Evolutionary conservation across 1,140 invertebrate genomes (phyloP), one percentile per base, ranked within the genome.

Genomic region (Halesus radiatus): DNA sequence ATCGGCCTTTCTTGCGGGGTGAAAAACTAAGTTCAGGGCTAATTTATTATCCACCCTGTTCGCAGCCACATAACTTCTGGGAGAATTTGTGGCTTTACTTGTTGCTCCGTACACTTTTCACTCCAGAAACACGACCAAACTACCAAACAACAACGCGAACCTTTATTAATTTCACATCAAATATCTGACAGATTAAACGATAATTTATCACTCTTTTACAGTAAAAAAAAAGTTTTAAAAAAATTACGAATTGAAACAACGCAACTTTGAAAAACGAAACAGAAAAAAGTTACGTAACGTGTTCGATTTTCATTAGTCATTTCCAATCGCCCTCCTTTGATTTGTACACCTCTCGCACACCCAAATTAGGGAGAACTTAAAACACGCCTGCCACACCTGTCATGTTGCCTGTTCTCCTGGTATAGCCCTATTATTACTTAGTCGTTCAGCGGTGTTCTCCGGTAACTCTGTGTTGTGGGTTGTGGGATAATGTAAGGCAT

Each of bases 321-420:
- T 76, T 66, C 29, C 75, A 64, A 50, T 79, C 66, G 64, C 68
- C 64, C 77, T 66, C 77, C 29, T 66, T 72, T 79, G 77, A 79
- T 79, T 79, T 79, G 77, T 79, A 79, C 53, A 79, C 77, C 66
- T 58, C 62, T 79, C 52, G 8, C 52, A 37, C 77, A 66, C 78
- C 70, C 76, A 83, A 80, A 83, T 80, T 79, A 80, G 81, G 79
- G 81, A 80, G 78, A 58, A 82, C 70, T 83, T 78, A 80, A n/a
- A 80, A 68, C 79, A 80, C 37, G 78, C 78, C 77, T 80, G 78
- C 74, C 79, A 78, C 81, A 83, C 81, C 81, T 83, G 81, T 80
- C 81, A 83, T 78, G 81, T 83, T 76, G 60, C 56, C 79, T 78
- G 81, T 83, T 77, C 72, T 70, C 79, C 79, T 62, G 79, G 66